Evolutionary conservation across 1,140 invertebrate species (phyloP).

Genomic region (Rhopalosiphum padi): DNA sequence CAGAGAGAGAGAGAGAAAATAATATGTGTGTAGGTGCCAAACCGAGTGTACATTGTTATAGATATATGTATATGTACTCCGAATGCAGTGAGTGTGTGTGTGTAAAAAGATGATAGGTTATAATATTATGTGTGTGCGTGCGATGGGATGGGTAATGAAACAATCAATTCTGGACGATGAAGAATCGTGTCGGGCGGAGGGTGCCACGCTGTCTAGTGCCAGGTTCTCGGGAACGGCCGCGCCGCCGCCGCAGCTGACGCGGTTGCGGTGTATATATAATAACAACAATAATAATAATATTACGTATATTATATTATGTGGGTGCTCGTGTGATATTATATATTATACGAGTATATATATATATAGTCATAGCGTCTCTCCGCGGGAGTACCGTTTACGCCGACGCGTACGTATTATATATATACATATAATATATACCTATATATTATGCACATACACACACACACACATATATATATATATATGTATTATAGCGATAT

Average conservation of each 20-base stretch:
- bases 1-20: neutral
- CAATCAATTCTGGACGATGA: conserved; percentile 56
- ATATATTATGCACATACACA: neutral
- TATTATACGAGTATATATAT: too few species aligned
- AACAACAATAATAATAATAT: neutral
- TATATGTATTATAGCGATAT: neutral
- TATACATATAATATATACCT: too few species aligned
- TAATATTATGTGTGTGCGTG: conserved; percentile 9
- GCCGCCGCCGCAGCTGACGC: conserved; percentile 43
- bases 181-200: conserved; percentile 51
- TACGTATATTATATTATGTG: neutral
- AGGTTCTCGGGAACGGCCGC: conserved; percentile 20
- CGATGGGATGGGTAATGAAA: conserved; percentile 52
- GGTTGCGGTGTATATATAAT: conserved; percentile 4
- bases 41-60: conserved; percentile 36
- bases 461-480: too few species aligned
- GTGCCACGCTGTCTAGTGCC: conserved; percentile 53
- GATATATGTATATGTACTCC: neutral
- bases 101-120: conserved; percentile 47
- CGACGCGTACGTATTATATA: neutral
- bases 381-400: conserved; percentile 11
- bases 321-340: conserved; percentile 2
- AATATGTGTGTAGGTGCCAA: conserved; percentile 46
- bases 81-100: neutral
- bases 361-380: neutral